Conservation (phyloP, 2,113 vertebrate species). For the Coptodon rendalli region DNA sequence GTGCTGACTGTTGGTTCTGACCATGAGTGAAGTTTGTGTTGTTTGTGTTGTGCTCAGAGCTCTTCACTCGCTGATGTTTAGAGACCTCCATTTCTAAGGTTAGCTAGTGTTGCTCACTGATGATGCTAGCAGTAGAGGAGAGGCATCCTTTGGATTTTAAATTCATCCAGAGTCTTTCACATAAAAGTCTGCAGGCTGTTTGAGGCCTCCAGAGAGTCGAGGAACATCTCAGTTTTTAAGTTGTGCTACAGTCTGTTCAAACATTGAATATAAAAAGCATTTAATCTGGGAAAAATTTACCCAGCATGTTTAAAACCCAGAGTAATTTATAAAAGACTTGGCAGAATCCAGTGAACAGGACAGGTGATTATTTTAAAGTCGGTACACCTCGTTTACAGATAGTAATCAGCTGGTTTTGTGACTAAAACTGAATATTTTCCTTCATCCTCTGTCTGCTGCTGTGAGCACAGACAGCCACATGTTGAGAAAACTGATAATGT, state of each 20-base stretch:
- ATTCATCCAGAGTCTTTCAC: neutral
- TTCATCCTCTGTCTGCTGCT: neutral
- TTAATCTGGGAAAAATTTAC: neutral
- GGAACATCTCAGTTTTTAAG: neutral
- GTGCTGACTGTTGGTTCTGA: neutral
- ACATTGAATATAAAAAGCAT: neutral
- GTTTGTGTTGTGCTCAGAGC: neutral
- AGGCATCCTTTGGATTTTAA: neutral
- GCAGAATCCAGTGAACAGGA: neutral
- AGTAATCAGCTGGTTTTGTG: neutral
- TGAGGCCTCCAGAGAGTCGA: neutral
- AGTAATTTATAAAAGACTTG: neutral
- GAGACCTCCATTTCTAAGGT: neutral
- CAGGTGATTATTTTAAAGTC: neutral
- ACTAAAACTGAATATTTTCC: neutral
- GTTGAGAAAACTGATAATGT: neutral
- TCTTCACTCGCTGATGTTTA: neutral
- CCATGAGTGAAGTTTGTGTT: neutral
- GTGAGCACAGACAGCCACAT: neutral
- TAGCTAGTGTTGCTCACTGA: neutral
- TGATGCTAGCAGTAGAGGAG: neutral
- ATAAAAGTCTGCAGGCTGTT: neutral
- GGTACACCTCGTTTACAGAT: neutral
- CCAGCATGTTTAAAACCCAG: neutral
- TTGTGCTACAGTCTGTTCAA: neutral